Base-by-base conservation (phyloP, 2,113 vertebrate genomes). In the Bambusicola thoracicus region DNA sequence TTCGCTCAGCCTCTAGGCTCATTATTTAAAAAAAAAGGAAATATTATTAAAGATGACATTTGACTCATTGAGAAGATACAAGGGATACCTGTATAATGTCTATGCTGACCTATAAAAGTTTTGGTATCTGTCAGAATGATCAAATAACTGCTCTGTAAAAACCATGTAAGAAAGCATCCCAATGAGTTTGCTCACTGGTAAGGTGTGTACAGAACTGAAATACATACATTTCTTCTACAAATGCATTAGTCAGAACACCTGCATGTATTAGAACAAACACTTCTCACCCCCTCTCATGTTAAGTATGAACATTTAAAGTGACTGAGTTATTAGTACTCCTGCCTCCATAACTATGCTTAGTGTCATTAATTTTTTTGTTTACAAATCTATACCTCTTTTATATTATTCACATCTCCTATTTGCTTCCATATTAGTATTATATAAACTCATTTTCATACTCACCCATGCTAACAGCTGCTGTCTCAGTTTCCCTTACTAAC, bases 191-290 rank as follows among this genome's bases (percentile, higher is more conserved):
- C 13, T 70, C 6, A 19, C 22, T 74, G 65, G 25, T 30, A 34
- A 6, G 24, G 15, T 46, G n/a, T 41, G 10, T 76, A 81, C 2
- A 36, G 18, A 30, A 72, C 6, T 25, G 8, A 46, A 81, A 74
- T 38, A 9, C 0, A 1, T 55, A 13, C 6, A 0, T 1, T 4
- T 62, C 7, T 53, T 27, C 29, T 62, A 16, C 4, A 56, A 66
- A 49, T 27, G 7, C 5, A 15, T 73, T 14, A 58, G 15, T 32
- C 40, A 53, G 13, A 73, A 40, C 25, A 70, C 3, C 21, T 40
- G 14, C 6, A 13, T 7, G 1, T 6, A 16, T 58, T 41, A 53
- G 10, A 13, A 22, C 12, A 58, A 67, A 1, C 4, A 7, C 5
- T 59, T 75, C 66, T 46, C 58, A 21, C 17, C 14, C 38, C 55